Evolutionary conservation across 2,113 vertebrate species (phyloP), one percentile per base, ranked within the genome.

Genomic region (Thamnophis sirtalis): DNA sequence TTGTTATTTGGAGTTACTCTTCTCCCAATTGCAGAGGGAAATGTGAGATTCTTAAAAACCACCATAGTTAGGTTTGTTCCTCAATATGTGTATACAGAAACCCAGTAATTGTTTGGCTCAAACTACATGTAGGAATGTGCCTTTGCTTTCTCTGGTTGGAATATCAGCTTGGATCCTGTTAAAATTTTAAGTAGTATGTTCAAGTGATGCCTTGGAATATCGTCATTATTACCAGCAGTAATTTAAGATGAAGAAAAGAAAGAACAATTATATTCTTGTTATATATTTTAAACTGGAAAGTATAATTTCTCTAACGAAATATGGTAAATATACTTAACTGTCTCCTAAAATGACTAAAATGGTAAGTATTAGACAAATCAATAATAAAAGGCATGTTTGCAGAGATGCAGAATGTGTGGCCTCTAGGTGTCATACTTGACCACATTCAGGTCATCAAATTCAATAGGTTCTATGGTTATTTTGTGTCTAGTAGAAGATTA

Each of bases 351-450:
- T 84, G 87, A 15, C 4, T 3, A 87, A 50, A 92, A 80, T 92
- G 87, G 50, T 89, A 89, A 54, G 68, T 73, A 33, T 68, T 24
- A 93, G 87, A 60, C 90, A 91, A 92, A 96, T 33, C 33, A 38
- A 91, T 48, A 54, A 92, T 26, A 73, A 54, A 84, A 48, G 19
- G 19, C 38, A 84, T 51, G 3, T 84, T 60, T 95, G 92, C 17
- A 93, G 28, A 48, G 84, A 92, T 87, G 17, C 19, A 89, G 90
- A 91, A 91, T 94, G 15, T 21, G 7, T 4, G 93, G 94, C 97
- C 98, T 98, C 97, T 98, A 98, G 97, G 95, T 97, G 97, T 97
- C 98, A 96, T 93, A 97, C 96, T 97, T 96, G 60, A 95, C 95
- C 96, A 95, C 0, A 19, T 95, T 96, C 96, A 88, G 54, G 54